phyloP scores from a whole-genome alignment of 1,140 invertebrate species.

The Sinonovacula constricta region DNA sequence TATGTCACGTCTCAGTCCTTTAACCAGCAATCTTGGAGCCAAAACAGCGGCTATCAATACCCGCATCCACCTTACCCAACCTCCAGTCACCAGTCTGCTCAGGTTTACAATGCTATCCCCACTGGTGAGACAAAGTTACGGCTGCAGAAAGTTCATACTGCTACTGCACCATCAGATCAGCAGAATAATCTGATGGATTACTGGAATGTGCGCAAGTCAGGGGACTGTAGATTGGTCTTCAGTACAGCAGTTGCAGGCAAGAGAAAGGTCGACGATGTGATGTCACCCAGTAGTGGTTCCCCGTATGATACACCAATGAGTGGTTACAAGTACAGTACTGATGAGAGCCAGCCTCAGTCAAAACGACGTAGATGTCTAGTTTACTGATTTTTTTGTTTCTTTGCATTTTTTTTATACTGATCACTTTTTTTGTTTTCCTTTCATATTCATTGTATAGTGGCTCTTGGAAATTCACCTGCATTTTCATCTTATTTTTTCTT shows the following conservation, averaged over 20 bases:
- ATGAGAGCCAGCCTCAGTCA: neutral
- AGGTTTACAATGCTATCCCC: slow-evolving; percentile 26
- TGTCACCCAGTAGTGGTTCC: neutral
- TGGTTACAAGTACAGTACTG: neutral
- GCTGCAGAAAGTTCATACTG: neutral
- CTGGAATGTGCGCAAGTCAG: slow-evolving; percentile 43
- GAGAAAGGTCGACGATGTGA: slow-evolving; percentile 33
- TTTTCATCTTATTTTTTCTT: too few relatives aligned
- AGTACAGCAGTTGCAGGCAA: slow-evolving; percentile 21
- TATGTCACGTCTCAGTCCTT: neutral
- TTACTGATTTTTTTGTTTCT: slow-evolving; percentile 16
- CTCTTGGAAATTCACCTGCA: too few relatives aligned
- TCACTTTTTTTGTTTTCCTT: too few relatives aligned
- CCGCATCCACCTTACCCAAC: neutral
- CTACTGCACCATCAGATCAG: neutral
- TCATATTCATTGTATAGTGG: too few relatives aligned
- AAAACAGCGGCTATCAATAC: neutral
- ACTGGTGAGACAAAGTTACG: slow-evolving; percentile 31
- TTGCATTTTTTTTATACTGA: neutral
- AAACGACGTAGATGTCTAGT: slow-evolving; percentile 44
- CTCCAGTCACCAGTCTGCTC: neutral
- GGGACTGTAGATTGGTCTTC: slow-evolving; percentile 40
- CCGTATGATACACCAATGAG: neutral
- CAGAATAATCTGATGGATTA: slow-evolving; percentile 11
- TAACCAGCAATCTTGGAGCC: neutral